Base-by-base conservation (phyloP, 2,888 invertebrate genomes). In the Lacanobia wlatinum region DNA sequence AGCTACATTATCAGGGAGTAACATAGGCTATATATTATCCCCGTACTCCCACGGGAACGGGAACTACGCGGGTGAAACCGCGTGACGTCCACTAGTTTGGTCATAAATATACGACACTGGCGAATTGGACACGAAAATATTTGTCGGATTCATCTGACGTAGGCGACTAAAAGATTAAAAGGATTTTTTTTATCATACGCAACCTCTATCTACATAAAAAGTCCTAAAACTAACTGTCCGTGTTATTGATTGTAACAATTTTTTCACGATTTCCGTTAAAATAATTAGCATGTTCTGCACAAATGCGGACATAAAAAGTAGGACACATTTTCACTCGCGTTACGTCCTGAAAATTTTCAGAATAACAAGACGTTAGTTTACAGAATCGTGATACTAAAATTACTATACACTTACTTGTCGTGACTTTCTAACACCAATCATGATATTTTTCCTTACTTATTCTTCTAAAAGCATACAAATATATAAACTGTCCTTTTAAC, bases 361-460 rank as follows among this genome's bases (percentile, higher is more conserved):
- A 34, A 38, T 23, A 60, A 65, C 6, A 58, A 53, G 18, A 73
- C 38, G 21, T 14, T 53, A 52, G 12, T 66, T 62, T 23, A 21
- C 53, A 43, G 70, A 85, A 86, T 62, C 85, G 85, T 86, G 85
- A 85, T 53, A 60, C 56, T 58, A 65, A 46, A 58, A 75, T 86
- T 76, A 87, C 56, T 28, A 23, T 66, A 64, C 50, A 40, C 40
- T 69, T 52, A 65, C 28, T 23, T 55, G n/a, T 76, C 50, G 66
- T 60, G 66, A 85, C 87, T 87, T 87, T 82, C 82, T 78, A 76
- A 72, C 58, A 73, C 56, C 52, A 61, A 63, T 72, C 70, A 63
- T 79, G 73, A 81, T 65, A 72, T 73, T 65, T 78, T 62, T 40
- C 40, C 59, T 82, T 70, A 56, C 46, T 46, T 53, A 62, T 23